These are phyloP conservation scores for Idaea biselata DNA, from an alignment of 2,888 invertebrate genomes.

Conservation along the genomic window DNA sequence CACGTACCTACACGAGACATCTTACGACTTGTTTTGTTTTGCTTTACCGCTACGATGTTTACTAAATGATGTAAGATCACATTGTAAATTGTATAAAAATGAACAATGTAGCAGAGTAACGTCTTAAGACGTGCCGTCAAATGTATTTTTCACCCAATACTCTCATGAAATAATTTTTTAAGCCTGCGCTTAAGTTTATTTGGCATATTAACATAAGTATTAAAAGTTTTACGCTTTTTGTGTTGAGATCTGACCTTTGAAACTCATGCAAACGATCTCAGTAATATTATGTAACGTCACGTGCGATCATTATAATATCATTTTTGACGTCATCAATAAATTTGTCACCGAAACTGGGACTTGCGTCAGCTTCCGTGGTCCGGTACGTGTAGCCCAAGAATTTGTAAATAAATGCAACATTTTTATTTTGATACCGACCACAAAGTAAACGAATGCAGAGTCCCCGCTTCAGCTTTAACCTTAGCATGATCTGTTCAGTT, in stretches of 20 bases:
- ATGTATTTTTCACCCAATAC: slow-evolving; percentile 81
- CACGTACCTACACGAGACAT: slow-evolving; percentile 65
- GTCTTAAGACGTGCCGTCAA: slow-evolving; percentile 64
- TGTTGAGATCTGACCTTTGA: slow-evolving; percentile 65
- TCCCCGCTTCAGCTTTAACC: slow-evolving; percentile 64
- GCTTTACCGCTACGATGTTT: slow-evolving; percentile 80
- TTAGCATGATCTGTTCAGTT: slow-evolving; percentile 66
- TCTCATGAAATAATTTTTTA: slow-evolving; percentile 65
- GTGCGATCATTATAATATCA: slow-evolving; percentile 28
- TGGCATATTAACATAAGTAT: slow-evolving; percentile 72
- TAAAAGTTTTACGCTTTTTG: slow-evolving; percentile 67
- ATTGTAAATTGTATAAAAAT: slow-evolving; percentile 59
- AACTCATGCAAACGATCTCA: slow-evolving; percentile 60
- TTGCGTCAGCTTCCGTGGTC: slow-evolving; percentile 47
- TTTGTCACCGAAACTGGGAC: slow-evolving; percentile 49
- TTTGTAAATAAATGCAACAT: slow-evolving; percentile 29
- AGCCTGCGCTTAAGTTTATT: slow-evolving; percentile 71
- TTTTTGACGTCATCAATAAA: slow-evolving; percentile 21
- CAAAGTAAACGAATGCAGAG: slow-evolving; percentile 38
- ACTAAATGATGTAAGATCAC: slow-evolving; percentile 68
- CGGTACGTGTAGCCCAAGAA: slow-evolving; percentile 22
- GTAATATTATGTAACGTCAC: slow-evolving; percentile 34
- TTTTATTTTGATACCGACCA: slow-evolving; percentile 32
- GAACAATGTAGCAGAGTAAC: slow-evolving; percentile 54
- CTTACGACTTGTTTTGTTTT: slow-evolving; percentile 73